Conservation (phyloP, 2,797 vertebrate species). For the Danio kyathit region DNA sequence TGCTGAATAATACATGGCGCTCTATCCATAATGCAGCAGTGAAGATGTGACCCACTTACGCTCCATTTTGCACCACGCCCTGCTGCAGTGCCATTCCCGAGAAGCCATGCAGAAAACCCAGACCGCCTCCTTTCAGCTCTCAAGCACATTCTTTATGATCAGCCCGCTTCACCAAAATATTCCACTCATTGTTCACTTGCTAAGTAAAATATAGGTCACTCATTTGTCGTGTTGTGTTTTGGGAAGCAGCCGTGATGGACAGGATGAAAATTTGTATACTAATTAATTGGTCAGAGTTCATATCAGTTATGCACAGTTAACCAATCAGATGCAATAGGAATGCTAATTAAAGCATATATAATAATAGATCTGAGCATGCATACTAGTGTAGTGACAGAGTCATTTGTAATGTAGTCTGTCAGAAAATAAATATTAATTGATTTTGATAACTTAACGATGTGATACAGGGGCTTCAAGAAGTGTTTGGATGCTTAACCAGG, state of each 20-base stretch:
- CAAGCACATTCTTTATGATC: constrained; percentile 17
- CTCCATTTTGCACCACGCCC: constrained; percentile 41
- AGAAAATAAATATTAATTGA: neutral
- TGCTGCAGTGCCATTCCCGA: constrained; percentile 24
- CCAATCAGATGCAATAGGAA: neutral
- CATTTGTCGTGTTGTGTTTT: neutral
- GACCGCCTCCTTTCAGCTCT: constrained; percentile 14
- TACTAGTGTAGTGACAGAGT: neutral
- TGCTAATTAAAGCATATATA: neutral
- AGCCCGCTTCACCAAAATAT: neutral
- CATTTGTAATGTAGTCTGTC: neutral
- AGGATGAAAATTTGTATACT: constrained; percentile 75
- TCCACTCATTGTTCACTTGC: neutral
- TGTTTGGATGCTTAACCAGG: neutral
- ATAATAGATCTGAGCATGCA: neutral
- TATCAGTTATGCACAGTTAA: neutral
- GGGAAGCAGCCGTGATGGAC: constrained; percentile 70
- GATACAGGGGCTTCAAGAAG: neutral
- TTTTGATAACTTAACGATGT: neutral
- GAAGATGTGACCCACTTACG: constrained; percentile 47
- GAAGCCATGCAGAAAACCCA: constrained; percentile 38
- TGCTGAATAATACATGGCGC: constrained; percentile 68
- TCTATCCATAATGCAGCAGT: constrained; percentile 62
- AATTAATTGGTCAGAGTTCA: constrained; percentile 55
- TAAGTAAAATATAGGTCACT: constrained; percentile 12